Percentiles rank a stretch among this genome's conserved stretches.
These are phyloP conservation scores for Stenichneumon culpator DNA, from an alignment of 2,888 invertebrate genomes.

Conservation along the genomic window DNA sequence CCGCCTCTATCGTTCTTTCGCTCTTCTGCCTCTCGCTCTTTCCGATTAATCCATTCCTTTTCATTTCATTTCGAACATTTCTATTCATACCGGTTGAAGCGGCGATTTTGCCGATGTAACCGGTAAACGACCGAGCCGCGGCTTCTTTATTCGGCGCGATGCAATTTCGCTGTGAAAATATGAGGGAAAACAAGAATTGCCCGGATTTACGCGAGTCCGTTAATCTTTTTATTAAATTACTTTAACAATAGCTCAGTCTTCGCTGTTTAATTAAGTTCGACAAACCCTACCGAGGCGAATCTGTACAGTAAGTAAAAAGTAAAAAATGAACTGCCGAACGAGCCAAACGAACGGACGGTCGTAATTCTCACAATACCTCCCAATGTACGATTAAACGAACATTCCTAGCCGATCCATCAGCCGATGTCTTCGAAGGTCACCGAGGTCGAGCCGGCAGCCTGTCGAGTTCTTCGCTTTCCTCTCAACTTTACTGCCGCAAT, in stretches of 20 bases:
- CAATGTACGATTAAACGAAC: conserved; percentile 10
- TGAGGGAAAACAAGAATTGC: not conserved
- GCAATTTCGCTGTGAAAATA: not conserved
- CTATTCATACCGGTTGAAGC: not conserved
- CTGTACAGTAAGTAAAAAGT: not conserved
- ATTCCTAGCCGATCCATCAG: conserved; percentile 23
- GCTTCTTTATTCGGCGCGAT: not conserved
- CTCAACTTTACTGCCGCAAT: conserved; percentile 9
- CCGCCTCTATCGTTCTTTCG: not conserved
- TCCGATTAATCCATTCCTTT: conserved; percentile 7
- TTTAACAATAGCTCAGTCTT: not conserved
- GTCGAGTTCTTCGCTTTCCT: not conserved
- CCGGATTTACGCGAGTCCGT: too few species aligned
- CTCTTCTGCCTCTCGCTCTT: not conserved
- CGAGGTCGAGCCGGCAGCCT: conserved; percentile 27
- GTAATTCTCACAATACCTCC: not conserved
- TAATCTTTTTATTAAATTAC: too few species aligned
- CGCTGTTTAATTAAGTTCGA: not conserved
- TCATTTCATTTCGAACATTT: conserved; percentile 1
- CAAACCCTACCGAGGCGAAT: not conserved
- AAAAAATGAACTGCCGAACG: not conserved
- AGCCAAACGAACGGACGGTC: not conserved
- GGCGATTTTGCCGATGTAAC: not conserved
- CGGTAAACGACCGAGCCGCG: not conserved
- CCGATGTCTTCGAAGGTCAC: conserved; percentile 26